A percentile compares a stretch with the other conserved stretches of the same genome.
phyloP scores from a whole-genome alignment of 2,888 invertebrate species.

The Lycaena phlaeas region DNA sequence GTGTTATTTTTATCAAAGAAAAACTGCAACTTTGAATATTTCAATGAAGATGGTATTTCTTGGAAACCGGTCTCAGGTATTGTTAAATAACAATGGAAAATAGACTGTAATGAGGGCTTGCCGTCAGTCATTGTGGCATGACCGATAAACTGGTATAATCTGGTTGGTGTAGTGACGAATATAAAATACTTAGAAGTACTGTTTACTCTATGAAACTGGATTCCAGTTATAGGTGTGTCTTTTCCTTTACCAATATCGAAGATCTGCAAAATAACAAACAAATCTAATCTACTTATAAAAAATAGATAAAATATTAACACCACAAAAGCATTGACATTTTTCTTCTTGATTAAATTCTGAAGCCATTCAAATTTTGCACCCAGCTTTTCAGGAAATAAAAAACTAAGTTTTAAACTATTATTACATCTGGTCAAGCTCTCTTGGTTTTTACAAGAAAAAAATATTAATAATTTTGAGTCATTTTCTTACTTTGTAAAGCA shows the following conservation, averaged over 20 bases:
- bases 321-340: too few species aligned
- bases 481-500: too few species aligned
- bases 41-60: slow-evolving; percentile 80
- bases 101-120: slow-evolving; percentile 82
- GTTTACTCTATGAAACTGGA: slow-evolving; percentile 85
- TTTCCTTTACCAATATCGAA: slow-evolving; percentile 89
- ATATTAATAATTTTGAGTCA: too few species aligned
- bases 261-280: slow-evolving; percentile 73
- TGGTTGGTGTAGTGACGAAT: slow-evolving; percentile 86
- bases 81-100: slow-evolving; percentile 84
- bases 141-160: slow-evolving; percentile 92
- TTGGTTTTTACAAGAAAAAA: too few species aligned
- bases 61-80: slow-evolving; percentile 80
- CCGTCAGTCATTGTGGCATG: slow-evolving; percentile 80
- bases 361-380: too few species aligned
- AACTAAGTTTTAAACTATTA: too few species aligned
- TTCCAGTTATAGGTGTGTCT: slow-evolving; percentile 87
- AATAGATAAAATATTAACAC: too few species aligned
- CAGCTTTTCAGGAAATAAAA: too few species aligned
- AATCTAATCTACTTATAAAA: too few species aligned
- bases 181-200: slow-evolving; percentile 84
- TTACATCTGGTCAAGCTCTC: too few species aligned
- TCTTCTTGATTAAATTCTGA: too few species aligned
- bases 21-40: slow-evolving; percentile 86
- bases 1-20: slow-evolving; percentile 77